Conservation (phyloP, 2,113 vertebrate species). For the Suricata suricatta region DNA sequence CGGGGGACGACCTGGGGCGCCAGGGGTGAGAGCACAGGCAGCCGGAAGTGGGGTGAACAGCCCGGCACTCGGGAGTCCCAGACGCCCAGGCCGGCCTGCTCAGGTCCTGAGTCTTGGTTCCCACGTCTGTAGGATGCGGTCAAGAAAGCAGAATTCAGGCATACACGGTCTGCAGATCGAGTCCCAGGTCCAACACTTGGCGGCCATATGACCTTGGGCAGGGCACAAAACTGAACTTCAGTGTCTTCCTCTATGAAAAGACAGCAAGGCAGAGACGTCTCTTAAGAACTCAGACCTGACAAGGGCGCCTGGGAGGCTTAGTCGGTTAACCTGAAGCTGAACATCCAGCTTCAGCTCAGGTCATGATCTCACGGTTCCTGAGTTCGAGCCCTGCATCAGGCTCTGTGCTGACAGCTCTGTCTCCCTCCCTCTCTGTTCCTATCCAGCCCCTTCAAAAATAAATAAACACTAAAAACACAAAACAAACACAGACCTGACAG, state of each 20-base stretch:
- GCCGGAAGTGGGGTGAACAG: neutral
- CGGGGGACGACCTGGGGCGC: fast-evolving
- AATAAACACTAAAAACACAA: too few relatives aligned
- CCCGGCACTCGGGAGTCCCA: fast-evolving
- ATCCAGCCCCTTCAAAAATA: too few relatives aligned
- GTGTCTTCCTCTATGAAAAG: neutral
- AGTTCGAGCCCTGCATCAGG: too few relatives aligned
- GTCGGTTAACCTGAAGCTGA: too few relatives aligned
- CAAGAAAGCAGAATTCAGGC: neutral
- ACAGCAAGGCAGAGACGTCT: neutral
- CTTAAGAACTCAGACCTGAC: neutral
- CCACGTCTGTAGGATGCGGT: fast-evolving
- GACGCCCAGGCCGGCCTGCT: fast-evolving
- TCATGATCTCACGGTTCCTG: too few relatives aligned
- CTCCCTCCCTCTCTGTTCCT: too few relatives aligned
- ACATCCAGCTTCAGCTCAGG: too few relatives aligned
- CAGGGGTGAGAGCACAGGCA: neutral
- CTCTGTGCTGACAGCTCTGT: too few relatives aligned
- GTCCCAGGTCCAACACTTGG: neutral
- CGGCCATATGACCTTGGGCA: neutral
- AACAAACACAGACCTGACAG: neutral
- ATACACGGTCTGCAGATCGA: neutral
- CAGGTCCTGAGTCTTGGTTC: neutral
- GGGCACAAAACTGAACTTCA: neutral
- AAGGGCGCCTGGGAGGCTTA: too few relatives aligned